Percentiles rank a stretch among this genome's conserved stretches.
Evolutionary conservation across 2,888 invertebrate genomes (phyloP).

Genomic region (Ophion obscuratus): DNA sequence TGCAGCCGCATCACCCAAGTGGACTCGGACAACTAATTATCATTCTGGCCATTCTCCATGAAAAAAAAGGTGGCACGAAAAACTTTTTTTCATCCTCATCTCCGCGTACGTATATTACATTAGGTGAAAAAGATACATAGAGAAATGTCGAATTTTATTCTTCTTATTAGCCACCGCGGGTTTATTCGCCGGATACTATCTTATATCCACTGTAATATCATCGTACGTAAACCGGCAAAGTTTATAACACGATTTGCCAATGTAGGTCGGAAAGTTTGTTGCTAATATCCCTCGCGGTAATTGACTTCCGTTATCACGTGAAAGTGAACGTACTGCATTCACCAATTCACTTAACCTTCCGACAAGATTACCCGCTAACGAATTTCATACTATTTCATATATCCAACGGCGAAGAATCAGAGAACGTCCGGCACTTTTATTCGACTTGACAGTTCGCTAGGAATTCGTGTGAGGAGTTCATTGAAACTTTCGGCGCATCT

Average conservation of each 20-base stretch:
- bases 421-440: background rate
- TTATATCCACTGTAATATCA: constrained; percentile 34
- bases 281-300: background rate
- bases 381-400: background rate
- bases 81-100: constrained; percentile 20
- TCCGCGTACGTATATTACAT: constrained; percentile 10
- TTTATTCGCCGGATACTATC: constrained; percentile 20
- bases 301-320: background rate
- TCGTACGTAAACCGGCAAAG: background rate
- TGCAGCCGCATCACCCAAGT: constrained; percentile 32
- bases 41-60: constrained; percentile 46
- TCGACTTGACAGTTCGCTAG: background rate
- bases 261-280: constrained; percentile 22
- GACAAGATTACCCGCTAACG: background rate
- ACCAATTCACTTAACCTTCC: background rate
- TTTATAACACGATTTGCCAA: constrained; percentile 21
- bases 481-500: too few species aligned
- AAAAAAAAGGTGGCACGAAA: constrained; percentile 36
- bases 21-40: constrained; percentile 62
- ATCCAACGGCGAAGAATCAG: too few species aligned
- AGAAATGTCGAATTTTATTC: constrained; percentile 1
- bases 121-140: background rate
- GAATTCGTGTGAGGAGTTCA: too few species aligned
- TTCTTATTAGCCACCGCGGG: background rate
- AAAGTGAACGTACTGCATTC: background rate